phyloP scores from a whole-genome alignment of 2,797 vertebrate species.

The Lagodon rhomboides region DNA sequence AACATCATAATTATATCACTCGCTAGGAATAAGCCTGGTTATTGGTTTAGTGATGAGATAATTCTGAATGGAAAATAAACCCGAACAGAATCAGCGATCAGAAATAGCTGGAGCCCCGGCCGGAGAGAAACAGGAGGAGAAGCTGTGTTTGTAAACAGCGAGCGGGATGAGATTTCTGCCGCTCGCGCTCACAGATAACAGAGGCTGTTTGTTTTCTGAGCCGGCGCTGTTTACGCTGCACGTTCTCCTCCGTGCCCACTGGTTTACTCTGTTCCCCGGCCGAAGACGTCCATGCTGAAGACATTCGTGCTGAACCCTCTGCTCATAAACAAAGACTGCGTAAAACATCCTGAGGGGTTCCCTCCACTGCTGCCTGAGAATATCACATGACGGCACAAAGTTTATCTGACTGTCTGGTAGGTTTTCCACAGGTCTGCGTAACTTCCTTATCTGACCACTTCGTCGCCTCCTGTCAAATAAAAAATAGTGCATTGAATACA shows the following conservation, averaged over 20 bases:
- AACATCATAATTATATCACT: constrained; percentile 35
- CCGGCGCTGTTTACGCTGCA: constrained; percentile 54
- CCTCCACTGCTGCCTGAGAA: neutral
- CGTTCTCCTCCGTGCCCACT: constrained; percentile 46
- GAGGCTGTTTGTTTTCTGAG: constrained; percentile 57
- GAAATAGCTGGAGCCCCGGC: constrained; percentile 16
- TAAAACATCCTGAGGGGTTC: constrained; percentile 7
- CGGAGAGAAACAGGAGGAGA: constrained; percentile 21
- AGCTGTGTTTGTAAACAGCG: constrained; percentile 57
- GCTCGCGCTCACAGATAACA: constrained; percentile 12
- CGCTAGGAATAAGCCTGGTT: constrained; percentile 55
- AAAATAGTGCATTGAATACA: too few species aligned
- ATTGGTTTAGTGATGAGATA: constrained; percentile 57
- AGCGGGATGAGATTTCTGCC: constrained; percentile 34
- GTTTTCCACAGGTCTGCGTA: neutral
- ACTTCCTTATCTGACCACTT: too few species aligned
- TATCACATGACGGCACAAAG: neutral
- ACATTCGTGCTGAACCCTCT: constrained; percentile 19
- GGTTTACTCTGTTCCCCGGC: constrained; percentile 36
- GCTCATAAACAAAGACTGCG: constrained; percentile 11
- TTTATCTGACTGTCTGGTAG: neutral
- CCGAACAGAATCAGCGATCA: constrained; percentile 12
- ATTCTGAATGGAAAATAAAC: constrained; percentile 62
- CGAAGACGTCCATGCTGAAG: constrained; percentile 31
- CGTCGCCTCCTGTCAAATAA: too few species aligned